These are phyloP conservation scores for Corynorhinus townsendii DNA, from an alignment of 2,113 vertebrate genomes.

Conservation along the genomic window DNA sequence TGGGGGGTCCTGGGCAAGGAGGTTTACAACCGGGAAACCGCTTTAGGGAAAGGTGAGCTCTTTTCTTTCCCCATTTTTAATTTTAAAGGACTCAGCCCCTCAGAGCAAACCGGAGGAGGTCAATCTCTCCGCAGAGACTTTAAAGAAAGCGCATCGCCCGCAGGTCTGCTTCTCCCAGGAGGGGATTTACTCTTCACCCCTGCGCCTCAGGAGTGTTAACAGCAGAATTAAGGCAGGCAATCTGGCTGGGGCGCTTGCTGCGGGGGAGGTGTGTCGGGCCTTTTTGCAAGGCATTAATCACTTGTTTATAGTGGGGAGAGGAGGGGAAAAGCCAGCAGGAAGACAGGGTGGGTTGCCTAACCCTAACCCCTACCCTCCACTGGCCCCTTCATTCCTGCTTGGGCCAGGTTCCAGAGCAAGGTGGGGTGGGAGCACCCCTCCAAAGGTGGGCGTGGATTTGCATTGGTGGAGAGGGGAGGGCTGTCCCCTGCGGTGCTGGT, in stretches of 20 bases:
- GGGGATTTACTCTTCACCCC: constrained; percentile 70
- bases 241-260: constrained; percentile 64
- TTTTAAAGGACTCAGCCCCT: neutral
- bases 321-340: neutral
- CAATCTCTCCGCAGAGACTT: constrained; percentile 32
- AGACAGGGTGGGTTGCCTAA: neutral
- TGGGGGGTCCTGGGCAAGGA: neutral
- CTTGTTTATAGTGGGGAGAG: constrained; percentile 49
- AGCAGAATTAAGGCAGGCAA: constrained; percentile 75
- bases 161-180: constrained; percentile 56
- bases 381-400: neutral
- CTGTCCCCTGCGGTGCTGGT: neutral
- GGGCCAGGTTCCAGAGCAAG: neutral
- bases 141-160: constrained; percentile 34
- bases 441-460: too few relatives aligned
- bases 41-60: neutral
- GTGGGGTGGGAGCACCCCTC: neutral
- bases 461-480: fast-evolving
- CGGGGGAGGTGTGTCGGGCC: constrained; percentile 50
- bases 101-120: constrained; percentile 62
- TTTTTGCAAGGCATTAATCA: constrained; percentile 71
- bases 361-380: neutral
- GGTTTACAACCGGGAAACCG: neutral
- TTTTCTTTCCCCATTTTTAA: neutral
- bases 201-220: constrained; percentile 62